Conservation (phyloP, 2,113 vertebrate species). For the Cyanocitta stelleri region DNA sequence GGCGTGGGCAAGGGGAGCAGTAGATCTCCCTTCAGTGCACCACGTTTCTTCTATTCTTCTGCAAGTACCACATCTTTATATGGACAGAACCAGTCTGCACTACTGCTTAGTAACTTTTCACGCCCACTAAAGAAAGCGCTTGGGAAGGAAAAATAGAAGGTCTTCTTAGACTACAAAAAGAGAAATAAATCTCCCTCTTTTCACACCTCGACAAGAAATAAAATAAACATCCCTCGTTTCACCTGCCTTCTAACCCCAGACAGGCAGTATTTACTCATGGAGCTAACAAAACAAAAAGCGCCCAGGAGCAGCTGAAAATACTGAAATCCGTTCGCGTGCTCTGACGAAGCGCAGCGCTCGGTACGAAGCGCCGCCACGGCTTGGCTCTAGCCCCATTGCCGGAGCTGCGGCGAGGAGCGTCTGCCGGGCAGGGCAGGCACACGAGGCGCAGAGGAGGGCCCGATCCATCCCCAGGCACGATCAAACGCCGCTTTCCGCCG, state of each 20-base stretch:
- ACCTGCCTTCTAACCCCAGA: not conserved
- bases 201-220: not conserved
- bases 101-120: not conserved
- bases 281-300: not conserved
- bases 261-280: rapidly evolving
- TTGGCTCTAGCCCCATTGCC: not conserved
- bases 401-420: not conserved
- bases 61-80: not conserved
- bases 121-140: not conserved
- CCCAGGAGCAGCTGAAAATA: not conserved
- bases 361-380: rapidly evolving
- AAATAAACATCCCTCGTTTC: not conserved
- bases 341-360: rapidly evolving
- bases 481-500: not conserved
- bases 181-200: not conserved
- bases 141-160: not conserved
- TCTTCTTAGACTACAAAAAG: not conserved
- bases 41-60: not conserved
- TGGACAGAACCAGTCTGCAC: not conserved
- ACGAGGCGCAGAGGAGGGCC: not conserved
- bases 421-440: not conserved
- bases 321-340: rapidly evolving
- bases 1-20: not conserved
- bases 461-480: no score
- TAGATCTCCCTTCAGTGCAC: not conserved